Evolutionary conservation across 2,113 vertebrate species (phyloP).

Genomic region (Ammodytes dubius): DNA sequence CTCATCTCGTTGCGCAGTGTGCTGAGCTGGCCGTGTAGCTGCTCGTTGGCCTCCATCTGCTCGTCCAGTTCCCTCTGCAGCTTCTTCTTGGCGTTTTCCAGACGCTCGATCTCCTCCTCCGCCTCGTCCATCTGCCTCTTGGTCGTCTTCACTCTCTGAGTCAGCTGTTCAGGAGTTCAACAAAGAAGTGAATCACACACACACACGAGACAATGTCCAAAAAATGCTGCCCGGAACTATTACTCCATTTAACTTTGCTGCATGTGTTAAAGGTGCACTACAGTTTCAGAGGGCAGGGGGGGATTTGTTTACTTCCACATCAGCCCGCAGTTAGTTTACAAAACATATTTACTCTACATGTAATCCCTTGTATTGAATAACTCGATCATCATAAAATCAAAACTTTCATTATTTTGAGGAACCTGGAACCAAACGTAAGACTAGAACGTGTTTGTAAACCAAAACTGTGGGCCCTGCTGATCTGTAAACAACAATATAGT

Average conservation of each 20-base stretch:
- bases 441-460: no score
- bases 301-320: no score
- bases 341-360: no score
- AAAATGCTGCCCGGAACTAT: not conserved
- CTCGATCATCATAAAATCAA: no score
- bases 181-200: slow-evolving; percentile 14
- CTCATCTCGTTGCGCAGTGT: slow-evolving; percentile 89
- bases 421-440: no score
- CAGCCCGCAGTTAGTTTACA: no score
- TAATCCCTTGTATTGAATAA: no score
- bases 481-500: no score
- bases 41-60: slow-evolving; percentile 92
- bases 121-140: slow-evolving; percentile 97
- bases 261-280: not conserved
- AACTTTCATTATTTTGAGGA: no score
- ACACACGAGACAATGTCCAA: slow-evolving; percentile 7
- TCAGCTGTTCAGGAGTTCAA: slow-evolving; percentile 85
- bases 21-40: slow-evolving; percentile 90
- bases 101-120: slow-evolving; percentile 96
- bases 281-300: no score
- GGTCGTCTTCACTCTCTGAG: slow-evolving; percentile 92
- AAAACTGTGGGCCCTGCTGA: no score
- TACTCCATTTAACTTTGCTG: not conserved
- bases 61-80: slow-evolving; percentile 96
- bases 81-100: slow-evolving; percentile 93